These are phyloP conservation scores for Dysidea cf. avara DNA, from an alignment of 37 sponge, comb jelly and placozoan genomes.

Conservation along the genomic window DNA sequence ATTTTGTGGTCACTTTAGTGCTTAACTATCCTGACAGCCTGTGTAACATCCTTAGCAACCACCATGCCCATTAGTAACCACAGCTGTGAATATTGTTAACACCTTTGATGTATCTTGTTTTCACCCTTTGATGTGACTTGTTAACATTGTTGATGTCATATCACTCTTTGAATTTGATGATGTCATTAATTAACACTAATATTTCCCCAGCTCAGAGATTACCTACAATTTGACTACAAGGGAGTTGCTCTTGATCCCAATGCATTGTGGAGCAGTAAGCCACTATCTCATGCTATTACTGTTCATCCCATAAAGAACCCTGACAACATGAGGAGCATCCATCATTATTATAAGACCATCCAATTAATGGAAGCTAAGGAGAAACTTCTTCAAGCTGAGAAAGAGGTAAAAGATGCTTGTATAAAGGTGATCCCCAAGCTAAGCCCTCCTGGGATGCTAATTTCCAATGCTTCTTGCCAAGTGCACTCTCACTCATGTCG, in stretches of 20 bases:
- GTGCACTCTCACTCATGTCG: slow-evolving; percentile 6
- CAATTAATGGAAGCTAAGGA: slow-evolving; percentile 6
- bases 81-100: no score
- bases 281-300: slow-evolving; percentile 25
- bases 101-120: no score
- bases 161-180: no score
- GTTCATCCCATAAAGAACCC: slow-evolving; percentile 25
- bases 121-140: no score
- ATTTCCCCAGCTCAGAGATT: slow-evolving; percentile 12
- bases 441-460: not conserved
- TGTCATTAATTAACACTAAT: no score
- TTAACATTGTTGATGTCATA: no score
- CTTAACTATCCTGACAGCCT: no score
- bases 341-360: slow-evolving; percentile 35
- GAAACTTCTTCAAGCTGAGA: not conserved
- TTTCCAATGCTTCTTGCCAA: not conserved
- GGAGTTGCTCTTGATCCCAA: slow-evolving; percentile 17
- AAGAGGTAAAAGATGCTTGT: slow-evolving; percentile 13
- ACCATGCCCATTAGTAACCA: no score
- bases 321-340: slow-evolving; percentile 30
- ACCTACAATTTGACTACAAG: slow-evolving; percentile 27
- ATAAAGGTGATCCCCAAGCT: not conserved
- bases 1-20: no score
- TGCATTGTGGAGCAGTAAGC: slow-evolving; percentile 17
- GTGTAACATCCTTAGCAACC: no score